Conservation (phyloP, 2,797 vertebrate species). For the Amazona finschi region DNA sequence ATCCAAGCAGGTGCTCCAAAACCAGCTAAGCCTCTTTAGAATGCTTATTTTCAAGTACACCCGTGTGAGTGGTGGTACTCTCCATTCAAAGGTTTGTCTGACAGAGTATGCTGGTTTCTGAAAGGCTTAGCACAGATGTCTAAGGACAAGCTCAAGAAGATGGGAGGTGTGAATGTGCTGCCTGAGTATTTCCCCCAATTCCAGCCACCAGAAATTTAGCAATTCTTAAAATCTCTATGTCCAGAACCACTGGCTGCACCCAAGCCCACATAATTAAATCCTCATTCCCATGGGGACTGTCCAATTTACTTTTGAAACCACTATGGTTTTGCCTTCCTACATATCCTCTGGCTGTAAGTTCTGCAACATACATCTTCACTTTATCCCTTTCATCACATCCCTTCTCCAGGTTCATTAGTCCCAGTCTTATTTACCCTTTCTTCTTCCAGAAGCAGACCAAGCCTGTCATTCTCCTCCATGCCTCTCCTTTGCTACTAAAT, state of each 20-base stretch:
- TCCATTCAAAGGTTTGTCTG: not conserved
- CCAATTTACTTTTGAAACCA: not conserved
- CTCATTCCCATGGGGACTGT: not conserved
- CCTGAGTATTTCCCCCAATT: not conserved
- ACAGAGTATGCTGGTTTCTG: not conserved
- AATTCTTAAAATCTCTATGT: not conserved
- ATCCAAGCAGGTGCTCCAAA: not conserved
- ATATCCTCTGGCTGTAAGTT: not conserved
- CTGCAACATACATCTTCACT: not conserved
- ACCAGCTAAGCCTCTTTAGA: not conserved
- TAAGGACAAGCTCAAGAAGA: not conserved
- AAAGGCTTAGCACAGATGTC: not conserved
- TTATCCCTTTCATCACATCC: not conserved
- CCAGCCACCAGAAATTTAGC: not conserved
- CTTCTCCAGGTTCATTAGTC: not conserved
- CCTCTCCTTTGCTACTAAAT: not conserved
- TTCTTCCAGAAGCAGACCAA: not conserved
- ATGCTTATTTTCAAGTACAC: rapidly evolving
- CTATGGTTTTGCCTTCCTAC: not conserved
- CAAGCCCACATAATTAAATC: not conserved
- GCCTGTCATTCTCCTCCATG: not conserved
- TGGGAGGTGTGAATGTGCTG: not conserved
- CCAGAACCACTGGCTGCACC: not conserved
- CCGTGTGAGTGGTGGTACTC: not conserved
- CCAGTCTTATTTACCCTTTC: not conserved